Evolutionary conservation across 2,113 vertebrate genomes (phyloP).

Genomic region (Odocoileus hemionus): DNA sequence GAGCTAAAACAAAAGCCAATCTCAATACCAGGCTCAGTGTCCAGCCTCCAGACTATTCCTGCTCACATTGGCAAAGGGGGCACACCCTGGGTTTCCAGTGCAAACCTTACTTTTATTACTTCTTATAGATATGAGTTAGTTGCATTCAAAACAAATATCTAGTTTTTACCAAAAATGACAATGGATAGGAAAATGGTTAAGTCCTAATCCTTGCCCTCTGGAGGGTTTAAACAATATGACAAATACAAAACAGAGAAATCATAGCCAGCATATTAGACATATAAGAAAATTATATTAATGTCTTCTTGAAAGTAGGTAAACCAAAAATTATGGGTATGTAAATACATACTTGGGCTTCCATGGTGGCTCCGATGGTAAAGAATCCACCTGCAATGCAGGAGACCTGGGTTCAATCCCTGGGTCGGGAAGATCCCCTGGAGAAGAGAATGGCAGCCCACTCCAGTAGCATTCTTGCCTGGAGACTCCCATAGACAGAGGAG

Average conservation of each 20-base stretch:
- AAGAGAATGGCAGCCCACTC: not conserved
- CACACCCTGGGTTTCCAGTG: not conserved
- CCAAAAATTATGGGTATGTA: not conserved
- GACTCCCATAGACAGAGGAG: not conserved
- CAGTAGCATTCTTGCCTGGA: not conserved
- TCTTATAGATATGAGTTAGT: conserved; percentile 19
- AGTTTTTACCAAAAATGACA: not conserved
- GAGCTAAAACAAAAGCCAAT: not conserved
- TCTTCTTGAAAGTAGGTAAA: not conserved
- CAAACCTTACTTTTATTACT: not conserved
- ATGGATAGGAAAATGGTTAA: not conserved
- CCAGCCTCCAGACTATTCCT: not conserved
- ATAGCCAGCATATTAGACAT: not conserved
- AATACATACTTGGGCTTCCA: not conserved
- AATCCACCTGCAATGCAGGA: not conserved
- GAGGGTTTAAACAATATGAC: not conserved
- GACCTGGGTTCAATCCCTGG: not conserved
- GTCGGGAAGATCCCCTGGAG: not conserved
- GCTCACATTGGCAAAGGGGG: not conserved
- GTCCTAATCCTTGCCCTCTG: not conserved
- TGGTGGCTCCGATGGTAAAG: not conserved
- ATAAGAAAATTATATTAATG: not conserved
- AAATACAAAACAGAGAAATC: conserved; percentile 5
- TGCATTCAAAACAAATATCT: not conserved
- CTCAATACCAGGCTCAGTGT: not conserved